Base-by-base conservation (phyloP, 2,113 vertebrate genomes). In the Acinonyx jubatus region DNA sequence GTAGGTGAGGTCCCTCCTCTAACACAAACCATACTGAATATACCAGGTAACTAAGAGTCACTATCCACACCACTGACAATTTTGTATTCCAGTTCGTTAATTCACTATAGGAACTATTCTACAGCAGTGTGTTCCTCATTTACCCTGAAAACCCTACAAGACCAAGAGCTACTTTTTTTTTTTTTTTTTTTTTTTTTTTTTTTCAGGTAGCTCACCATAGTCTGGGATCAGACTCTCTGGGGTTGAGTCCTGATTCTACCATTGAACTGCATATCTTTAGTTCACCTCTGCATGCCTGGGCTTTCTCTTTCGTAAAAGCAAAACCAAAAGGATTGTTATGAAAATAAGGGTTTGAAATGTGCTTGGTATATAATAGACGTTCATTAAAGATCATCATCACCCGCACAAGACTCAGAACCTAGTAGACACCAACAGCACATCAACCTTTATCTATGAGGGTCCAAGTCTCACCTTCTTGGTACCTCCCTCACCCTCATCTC, bases 241-340 rank as follows among this genome's bases (percentile, higher is more conserved):
- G 36, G 86, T 79, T 73, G n/a, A 69, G 13, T 55, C 23, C 19
- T 27, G 50, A 11, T 10, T 82, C 48, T 31, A 68, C 25, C 25
- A 68, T 23, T 61, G 45, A 78, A 82, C 15, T 65, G 31, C 19
- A 1, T 21, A 45, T 84, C 18, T 15, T 69, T 57, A 31, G 10
- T 1, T 57, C 29, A 81, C 23, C 7, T 27, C 18, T 15, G 10
- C 19, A 13, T 3, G 8, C 45, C 36, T 81, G 65, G 23, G 29
- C 7, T 29, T 63, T 16, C 57, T 88, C 50, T 78, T 95, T 65
- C 74, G 45, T 27, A 87, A 94, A 61, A 38, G 29, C 36, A 90
- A 38, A 29, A 4, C 14, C 38, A 38, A 16, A 63, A 79, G 79
- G 61, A 48, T 31, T 89, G 14, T 50, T 33, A n/a, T 2, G 38